phyloP scores from a whole-genome alignment of 1,140 invertebrate genomes.

The Drosophila littoralis region DNA sequence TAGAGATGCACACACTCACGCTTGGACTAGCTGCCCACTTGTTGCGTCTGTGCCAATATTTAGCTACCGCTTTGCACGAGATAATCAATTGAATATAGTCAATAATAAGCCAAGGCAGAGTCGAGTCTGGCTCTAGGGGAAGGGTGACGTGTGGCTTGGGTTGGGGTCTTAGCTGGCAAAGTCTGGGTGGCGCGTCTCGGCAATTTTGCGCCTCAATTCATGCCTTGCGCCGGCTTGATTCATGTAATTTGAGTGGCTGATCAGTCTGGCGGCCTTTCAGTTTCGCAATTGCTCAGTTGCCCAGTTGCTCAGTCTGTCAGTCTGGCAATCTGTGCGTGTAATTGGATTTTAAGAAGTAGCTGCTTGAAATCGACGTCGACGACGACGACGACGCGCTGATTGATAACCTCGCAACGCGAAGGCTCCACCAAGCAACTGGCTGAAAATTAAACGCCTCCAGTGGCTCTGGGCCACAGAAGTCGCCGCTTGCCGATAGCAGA shows the following conservation, averaged over 20 bases:
- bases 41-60: conserved; percentile 76
- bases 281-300: conserved; percentile 13
- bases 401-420: conserved; percentile 71
- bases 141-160: neutral
- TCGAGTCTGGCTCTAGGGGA: neutral
- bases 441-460: conserved; percentile 69
- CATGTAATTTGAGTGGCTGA: conserved; percentile 75
- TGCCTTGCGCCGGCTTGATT: conserved; percentile 51
- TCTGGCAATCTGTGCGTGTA: conserved; percentile 58
- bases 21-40: conserved; percentile 61
- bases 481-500: conserved; percentile 35
- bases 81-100: conserved; percentile 80
- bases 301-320: conserved; percentile 8
- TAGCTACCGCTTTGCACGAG: conserved; percentile 79
- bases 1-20: conserved; percentile 10
- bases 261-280: conserved; percentile 32
- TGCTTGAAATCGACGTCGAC: conserved; percentile 27
- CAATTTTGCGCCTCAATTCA: conserved; percentile 71
- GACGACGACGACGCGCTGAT: conserved; percentile 55
- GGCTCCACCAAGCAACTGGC: conserved; percentile 62
- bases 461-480: conserved; percentile 54
- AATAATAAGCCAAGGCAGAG: conserved; percentile 62
- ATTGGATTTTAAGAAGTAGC: conserved; percentile 82
- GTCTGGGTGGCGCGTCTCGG: conserved; percentile 63
- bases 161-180: neutral